Evolutionary conservation across 2,888 invertebrate species (phyloP), one percentile per base, ranked within the genome.

Genomic region (Oxystoma pomonae): DNA sequence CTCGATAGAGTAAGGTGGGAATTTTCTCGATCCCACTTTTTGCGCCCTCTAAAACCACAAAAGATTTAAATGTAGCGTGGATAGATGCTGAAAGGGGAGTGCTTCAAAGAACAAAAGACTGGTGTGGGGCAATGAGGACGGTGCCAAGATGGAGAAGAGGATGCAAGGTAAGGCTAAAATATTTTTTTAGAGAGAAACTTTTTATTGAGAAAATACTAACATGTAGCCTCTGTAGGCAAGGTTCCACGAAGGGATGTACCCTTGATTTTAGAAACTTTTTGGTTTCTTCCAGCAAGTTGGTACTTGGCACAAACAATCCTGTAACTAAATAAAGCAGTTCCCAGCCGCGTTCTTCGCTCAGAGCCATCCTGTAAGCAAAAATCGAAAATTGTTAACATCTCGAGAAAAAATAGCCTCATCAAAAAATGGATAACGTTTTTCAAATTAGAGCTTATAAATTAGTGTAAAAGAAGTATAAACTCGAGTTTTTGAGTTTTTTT

Each of bases 301-400:
- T 87, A 68, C 90, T 90, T 70, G 94, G 94, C 9, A 89, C 84
- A 80, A 94, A 94, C 56, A 94, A 83, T 0, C 96, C 96, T 0
- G 94, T 92, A 2, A 87, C 87, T 63, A 98, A 82, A 90, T 96
- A 97, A 86, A 98, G 87, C 65, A 97, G 80, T 77, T 98, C 96
- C 97, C 97, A 98, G 0, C 95, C 96, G 63, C 92, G 84, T 77
- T 96, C 94, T 78, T 95, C 95, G 75, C 96, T 95, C 59, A 90
- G 80, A 60, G 86, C 85, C 75, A 91, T 90, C 58, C 67, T 67
- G 18, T 49, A 12, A 49, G 16, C 16, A 12, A 49, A 49, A 12
- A 49, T 49, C 9, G 9, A 16, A 49, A 49, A 12, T 49, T 9
- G 50, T n/a, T n/a, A n/a, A n/a, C n/a, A n/a, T n/a, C n/a, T n/a